A percentile compares a stretch with the other conserved stretches of the same genome.
These are phyloP conservation scores for Metopia argyrocephala DNA, from an alignment of 2,888 invertebrate species.

Conservation along the genomic window DNA sequence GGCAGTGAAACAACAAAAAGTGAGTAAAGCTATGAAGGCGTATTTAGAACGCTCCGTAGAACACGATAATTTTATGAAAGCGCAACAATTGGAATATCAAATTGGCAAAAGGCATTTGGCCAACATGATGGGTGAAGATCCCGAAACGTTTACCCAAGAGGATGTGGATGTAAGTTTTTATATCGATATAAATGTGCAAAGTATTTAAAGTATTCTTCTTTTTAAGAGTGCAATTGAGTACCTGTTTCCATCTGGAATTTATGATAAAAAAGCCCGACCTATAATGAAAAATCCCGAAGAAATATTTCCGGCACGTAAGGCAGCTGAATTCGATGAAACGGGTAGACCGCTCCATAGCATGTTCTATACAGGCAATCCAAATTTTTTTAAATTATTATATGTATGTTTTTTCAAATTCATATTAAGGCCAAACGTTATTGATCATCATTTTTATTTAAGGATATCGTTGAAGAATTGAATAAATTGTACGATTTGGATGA, in stretches of 20 bases:
- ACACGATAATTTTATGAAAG: slow-evolving; percentile 90
- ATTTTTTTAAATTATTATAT: slow-evolving; percentile 89
- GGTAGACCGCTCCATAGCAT: slow-evolving; percentile 94
- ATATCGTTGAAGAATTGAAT: slow-evolving; percentile 85
- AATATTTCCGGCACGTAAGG: slow-evolving; percentile 90
- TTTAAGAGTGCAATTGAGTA: slow-evolving; percentile 91
- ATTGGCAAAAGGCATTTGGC: slow-evolving; percentile 97
- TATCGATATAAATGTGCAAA: neutral
- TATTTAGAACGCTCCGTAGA: slow-evolving; percentile 90
- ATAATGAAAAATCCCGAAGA: slow-evolving; percentile 93
- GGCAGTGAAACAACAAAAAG: slow-evolving; percentile 80
- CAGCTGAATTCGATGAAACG: slow-evolving; percentile 92
- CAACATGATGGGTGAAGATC: slow-evolving; percentile 98
- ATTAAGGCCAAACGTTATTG: neutral
- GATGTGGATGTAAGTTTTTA: slow-evolving; percentile 86
- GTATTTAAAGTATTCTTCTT: neutral
- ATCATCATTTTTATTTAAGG: slow-evolving; percentile 76
- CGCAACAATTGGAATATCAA: slow-evolving; percentile 88
- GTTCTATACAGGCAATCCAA: slow-evolving; percentile 94
- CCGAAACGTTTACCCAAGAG: slow-evolving; percentile 90
- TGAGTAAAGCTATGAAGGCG: slow-evolving; percentile 93
- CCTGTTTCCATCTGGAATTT: slow-evolving; percentile 96
- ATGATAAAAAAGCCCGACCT: slow-evolving; percentile 90
- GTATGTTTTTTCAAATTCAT: slow-evolving; percentile 80
- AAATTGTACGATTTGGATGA: slow-evolving; percentile 86